Conservation (phyloP, 2,888 invertebrate species). For the Desoria tigrina region DNA sequence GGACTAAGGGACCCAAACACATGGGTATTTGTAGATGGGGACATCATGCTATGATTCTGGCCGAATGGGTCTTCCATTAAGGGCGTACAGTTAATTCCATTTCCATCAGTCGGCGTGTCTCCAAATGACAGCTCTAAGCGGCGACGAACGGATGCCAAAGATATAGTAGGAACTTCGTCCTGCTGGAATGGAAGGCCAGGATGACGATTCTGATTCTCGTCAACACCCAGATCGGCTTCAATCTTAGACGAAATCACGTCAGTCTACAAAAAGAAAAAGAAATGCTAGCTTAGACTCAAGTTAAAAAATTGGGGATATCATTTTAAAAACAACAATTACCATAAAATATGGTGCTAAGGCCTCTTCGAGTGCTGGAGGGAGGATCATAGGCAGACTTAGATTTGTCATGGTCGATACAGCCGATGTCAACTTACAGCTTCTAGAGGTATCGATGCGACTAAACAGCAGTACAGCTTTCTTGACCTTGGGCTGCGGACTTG, state of each 20-base stretch:
- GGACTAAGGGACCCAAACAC: neutral
- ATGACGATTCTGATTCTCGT: too few species aligned
- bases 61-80: neutral
- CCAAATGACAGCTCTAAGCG: slow-evolving; percentile 1
- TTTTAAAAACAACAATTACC: neutral
- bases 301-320: too few species aligned
- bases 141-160: neutral
- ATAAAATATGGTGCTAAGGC: neutral
- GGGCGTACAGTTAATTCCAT: neutral
- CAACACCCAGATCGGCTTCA: too few species aligned
- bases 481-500: neutral
- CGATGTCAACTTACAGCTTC: neutral
- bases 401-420: neutral
- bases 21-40: neutral
- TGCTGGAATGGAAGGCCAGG: too few species aligned
- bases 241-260: too few species aligned
- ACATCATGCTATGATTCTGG: neutral
- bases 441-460: too few species aligned
- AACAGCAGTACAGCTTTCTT: too few species aligned
- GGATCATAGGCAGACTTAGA: neutral
- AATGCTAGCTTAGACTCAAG: too few species aligned
- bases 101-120: neutral
- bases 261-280: too few species aligned
- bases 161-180: too few species aligned
- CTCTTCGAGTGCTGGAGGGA: neutral